Percentiles rank a stretch among this genome's conserved stretches.
These are phyloP conservation scores for Takifugu flavidus DNA, from an alignment of 2,113 vertebrate species.

Conservation along the genomic window DNA sequence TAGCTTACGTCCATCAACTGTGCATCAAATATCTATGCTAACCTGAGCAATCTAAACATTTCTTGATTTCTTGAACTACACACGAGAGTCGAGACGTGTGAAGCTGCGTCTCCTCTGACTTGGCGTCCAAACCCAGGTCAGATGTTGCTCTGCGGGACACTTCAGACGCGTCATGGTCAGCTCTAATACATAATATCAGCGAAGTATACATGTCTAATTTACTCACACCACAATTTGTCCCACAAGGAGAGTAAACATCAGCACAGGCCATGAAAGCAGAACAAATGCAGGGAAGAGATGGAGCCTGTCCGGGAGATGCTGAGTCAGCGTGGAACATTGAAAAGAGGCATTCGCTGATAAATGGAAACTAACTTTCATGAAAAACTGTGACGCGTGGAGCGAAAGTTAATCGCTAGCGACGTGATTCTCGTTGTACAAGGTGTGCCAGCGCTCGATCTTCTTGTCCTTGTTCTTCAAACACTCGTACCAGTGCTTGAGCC, in stretches of 20 bases:
- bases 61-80: constrained; percentile 6
- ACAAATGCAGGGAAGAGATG: constrained; percentile 13
- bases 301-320: constrained; percentile 6
- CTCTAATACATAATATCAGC: constrained; percentile 11
- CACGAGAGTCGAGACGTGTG: constrained; percentile 23
- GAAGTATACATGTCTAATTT: constrained; percentile 29
- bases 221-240: constrained; percentile 29
- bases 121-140: constrained; percentile 57
- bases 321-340: constrained; percentile 18
- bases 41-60: constrained; percentile 76
- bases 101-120: constrained; percentile 43
- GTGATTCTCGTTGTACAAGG: constrained; percentile 86
- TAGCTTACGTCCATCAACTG: constrained; percentile 54
- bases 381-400: constrained; percentile 5
- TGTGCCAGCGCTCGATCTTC: constrained; percentile 98
- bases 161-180: constrained; percentile 20
- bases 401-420: constrained; percentile 82
- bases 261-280: constrained; percentile 39
- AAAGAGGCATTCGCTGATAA: constrained; percentile 12
- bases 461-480: constrained; percentile 99
- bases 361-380: constrained; percentile 28
- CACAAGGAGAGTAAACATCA: constrained; percentile 37
- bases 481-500: constrained; percentile 98
- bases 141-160: constrained; percentile 23
- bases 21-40: constrained; percentile 54